These are phyloP conservation scores for Procavia capensis DNA, from an alignment of 2,113 vertebrate species.

Conservation along the genomic window DNA sequence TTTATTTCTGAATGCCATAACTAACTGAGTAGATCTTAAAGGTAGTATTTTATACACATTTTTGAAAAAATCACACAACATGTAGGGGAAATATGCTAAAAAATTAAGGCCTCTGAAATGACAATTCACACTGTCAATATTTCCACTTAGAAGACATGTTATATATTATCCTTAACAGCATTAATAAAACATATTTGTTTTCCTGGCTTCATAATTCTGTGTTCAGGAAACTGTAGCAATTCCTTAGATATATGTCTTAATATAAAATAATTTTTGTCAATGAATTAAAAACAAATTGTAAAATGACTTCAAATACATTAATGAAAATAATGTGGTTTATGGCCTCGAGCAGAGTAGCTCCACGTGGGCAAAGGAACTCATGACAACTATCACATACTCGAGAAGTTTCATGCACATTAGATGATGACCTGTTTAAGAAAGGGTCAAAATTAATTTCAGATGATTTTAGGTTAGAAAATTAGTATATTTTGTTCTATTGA, in stretches of 20 bases:
- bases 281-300: neutral
- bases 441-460: neutral
- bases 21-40: neutral
- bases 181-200: neutral
- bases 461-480: constrained; percentile 11
- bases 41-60: neutral
- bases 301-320: constrained; percentile 11
- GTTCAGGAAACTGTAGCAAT: neutral
- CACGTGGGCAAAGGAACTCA: neutral
- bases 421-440: neutral
- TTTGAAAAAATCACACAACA: neutral
- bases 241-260: neutral
- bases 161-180: neutral
- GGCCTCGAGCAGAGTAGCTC: neutral
- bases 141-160: neutral
- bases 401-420: neutral
- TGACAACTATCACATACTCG: neutral
- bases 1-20: neutral
- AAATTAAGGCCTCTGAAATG: neutral
- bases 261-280: neutral
- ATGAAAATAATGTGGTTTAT: neutral
- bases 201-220: neutral
- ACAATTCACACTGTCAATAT: neutral
- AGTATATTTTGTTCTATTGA: neutral
- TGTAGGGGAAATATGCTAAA: too few species aligned